These are phyloP conservation scores for Stictocephala bisonia DNA, from an alignment of 2,888 invertebrate species.

Conservation along the genomic window DNA sequence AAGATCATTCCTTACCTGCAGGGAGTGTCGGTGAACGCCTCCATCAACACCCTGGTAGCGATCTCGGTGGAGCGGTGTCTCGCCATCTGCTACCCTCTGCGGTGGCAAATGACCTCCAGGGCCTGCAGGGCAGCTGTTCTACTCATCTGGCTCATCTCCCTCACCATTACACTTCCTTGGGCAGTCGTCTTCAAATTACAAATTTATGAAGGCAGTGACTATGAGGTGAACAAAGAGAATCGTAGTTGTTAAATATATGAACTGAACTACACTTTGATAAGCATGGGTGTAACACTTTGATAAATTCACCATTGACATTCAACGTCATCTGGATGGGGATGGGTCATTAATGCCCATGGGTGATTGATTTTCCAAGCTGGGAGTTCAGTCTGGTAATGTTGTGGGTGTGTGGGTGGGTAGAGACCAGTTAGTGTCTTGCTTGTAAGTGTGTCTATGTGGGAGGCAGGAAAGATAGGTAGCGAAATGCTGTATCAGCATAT, in stretches of 20 bases:
- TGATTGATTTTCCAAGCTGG: too few species aligned
- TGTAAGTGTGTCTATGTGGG: too few species aligned
- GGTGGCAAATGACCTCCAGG: constrained; percentile 64
- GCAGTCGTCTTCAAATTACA: constrained; percentile 66
- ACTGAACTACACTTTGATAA: neutral
- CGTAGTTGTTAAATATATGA: neutral
- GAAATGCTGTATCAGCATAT: too few species aligned
- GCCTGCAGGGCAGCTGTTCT: constrained; percentile 64
- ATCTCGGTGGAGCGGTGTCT: constrained; percentile 69
- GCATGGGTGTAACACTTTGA: too few species aligned
- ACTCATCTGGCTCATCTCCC: constrained; percentile 66
- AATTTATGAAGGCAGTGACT: constrained; percentile 62
- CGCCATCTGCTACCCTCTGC: constrained; percentile 65
- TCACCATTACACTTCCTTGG: constrained; percentile 67
- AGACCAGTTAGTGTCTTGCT: too few species aligned
- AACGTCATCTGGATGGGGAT: too few species aligned
- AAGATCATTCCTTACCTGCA: constrained; percentile 70
- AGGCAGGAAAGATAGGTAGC: too few species aligned
- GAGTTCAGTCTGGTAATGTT: too few species aligned
- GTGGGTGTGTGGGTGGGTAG: too few species aligned
- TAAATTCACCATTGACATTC: too few species aligned
- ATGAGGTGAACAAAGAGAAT: constrained; percentile 60
- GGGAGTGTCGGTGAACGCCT: constrained; percentile 70
- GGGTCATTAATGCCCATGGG: too few species aligned
- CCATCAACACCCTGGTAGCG: constrained; percentile 69